Conservation (phyloP, 1,140 invertebrate species). For the Gonatopus flavifemur region DNA sequence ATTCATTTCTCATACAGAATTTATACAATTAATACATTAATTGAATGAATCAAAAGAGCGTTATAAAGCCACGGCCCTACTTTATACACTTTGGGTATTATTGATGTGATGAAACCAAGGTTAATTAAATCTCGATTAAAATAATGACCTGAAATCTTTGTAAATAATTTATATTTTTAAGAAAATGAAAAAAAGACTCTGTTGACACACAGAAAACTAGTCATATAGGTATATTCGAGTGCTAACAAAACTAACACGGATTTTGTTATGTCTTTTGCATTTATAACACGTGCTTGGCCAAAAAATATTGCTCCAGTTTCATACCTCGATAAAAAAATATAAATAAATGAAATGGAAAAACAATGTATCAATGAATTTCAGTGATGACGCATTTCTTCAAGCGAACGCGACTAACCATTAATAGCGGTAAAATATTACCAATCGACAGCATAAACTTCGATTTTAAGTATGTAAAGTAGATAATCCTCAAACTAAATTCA, state of each 20-base stretch:
- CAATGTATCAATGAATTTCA: constrained; percentile 30
- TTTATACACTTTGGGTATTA: constrained; percentile 50
- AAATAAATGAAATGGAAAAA: constrained; percentile 6
- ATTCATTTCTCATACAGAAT: no score
- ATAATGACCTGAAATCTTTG: constrained; percentile 54
- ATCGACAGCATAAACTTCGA: constrained; percentile 47
- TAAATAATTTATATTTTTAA: constrained; percentile 61
- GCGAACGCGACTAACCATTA: constrained; percentile 50
- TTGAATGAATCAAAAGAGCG: constrained; percentile 8
- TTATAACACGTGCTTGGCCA: constrained; percentile 54
- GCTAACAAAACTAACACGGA: constrained; percentile 55
- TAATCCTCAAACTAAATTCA: constrained; percentile 48
- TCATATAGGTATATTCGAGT: constrained; percentile 58
- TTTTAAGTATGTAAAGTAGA: constrained; percentile 54
- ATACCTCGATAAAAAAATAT: constrained; percentile 40
- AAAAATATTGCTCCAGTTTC: constrained; percentile 48
- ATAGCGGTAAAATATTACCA: constrained; percentile 48
- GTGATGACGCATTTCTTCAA: constrained; percentile 46
- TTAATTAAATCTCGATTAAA: constrained; percentile 51
- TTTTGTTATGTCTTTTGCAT: constrained; percentile 55
- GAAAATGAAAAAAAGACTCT: no score
- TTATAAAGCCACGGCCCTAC: constrained; percentile 37
- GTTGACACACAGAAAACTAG: constrained; percentile 56
- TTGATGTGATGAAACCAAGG: constrained; percentile 54
- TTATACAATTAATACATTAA: neutral